Evolutionary conservation across 2,113 vertebrate species (phyloP), one percentile per base, ranked within the genome.

Genomic region (Corythoichthys intestinalis): DNA sequence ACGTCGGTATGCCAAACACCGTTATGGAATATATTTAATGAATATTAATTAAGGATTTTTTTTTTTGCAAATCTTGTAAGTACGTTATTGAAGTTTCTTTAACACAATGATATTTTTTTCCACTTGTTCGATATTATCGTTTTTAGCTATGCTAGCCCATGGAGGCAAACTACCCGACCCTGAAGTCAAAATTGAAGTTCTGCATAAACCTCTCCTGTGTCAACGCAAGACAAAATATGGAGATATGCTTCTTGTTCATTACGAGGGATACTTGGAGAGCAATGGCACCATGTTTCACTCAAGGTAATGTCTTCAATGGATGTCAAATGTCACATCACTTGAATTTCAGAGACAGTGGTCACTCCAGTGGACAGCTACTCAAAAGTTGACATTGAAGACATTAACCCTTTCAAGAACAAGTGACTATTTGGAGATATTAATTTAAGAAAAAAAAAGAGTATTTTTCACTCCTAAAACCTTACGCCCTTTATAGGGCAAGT

Each of bases 231-330:
- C 92, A 6, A 98, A 97, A 76, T 92, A 93, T 76, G 96, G 97
- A 48, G 97, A 98, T 60, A 89, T 96, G 91, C 89, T 99, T 90
- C 84, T 96, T 74, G 92, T 99, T 11, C 95, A 98, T 85, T 96
- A 94, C 68, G 94, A 97, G 3, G 96, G 95, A 35, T 97, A 80
- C 80, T 72, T 98, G 82, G 93, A 96, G 84, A 94, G 90, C 69
- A 95, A 98, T 12, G 96, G 96, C 65, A 93, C 95, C 5, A 83
- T 93, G 73, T 98, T 99, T 78, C 94, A 97, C 77, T 98, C 96
- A 82, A 99, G 95, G 96, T 98, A 92, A 95, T 88, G 3, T 74
- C 15, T 37, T 28, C 48, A 38, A 60, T 35, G 6, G 56, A 57
- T 37, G 28, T 57, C 56, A n/a, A 44, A 35, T 54, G 48, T 41